phyloP scores from a whole-genome alignment of 2,113 vertebrate species.

The Ifrita kowaldi region DNA sequence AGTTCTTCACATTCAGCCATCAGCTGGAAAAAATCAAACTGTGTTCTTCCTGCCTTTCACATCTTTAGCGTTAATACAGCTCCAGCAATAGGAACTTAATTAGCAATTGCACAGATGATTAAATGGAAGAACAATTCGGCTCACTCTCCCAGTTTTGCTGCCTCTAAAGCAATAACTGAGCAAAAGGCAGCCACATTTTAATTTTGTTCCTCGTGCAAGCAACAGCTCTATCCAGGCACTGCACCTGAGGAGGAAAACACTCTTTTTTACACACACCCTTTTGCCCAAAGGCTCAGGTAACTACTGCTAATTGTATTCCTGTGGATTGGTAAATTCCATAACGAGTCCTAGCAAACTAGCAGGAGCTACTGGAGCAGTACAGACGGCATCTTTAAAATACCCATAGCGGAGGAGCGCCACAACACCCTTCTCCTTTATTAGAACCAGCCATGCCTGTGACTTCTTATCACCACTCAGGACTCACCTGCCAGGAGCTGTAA shows the following conservation, averaged over 20 bases:
- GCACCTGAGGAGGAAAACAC: neutral
- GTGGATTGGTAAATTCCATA: neutral
- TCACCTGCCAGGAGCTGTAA: neutral
- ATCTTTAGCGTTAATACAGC: neutral
- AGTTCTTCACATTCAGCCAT: neutral
- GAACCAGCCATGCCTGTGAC: neutral
- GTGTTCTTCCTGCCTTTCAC: neutral
- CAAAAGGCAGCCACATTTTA: neutral
- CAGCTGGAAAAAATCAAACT: neutral
- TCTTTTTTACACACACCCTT: neutral
- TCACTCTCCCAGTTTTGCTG: neutral
- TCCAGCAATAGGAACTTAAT: neutral
- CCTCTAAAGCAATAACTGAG: neutral
- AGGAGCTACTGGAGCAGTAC: neutral
- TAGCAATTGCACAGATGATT: neutral
- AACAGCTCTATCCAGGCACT: neutral
- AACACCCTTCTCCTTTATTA: neutral
- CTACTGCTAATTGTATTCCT: neutral
- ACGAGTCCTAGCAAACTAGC: neutral
- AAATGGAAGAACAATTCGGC: neutral
- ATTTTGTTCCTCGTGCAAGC: neutral
- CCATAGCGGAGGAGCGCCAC: rapidly evolving
- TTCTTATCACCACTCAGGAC: neutral
- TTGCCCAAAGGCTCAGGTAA: neutral
- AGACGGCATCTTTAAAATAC: neutral